phyloP scores from a whole-genome alignment of 2,888 invertebrate genomes.

The Troides oblongomaculatus region DNA sequence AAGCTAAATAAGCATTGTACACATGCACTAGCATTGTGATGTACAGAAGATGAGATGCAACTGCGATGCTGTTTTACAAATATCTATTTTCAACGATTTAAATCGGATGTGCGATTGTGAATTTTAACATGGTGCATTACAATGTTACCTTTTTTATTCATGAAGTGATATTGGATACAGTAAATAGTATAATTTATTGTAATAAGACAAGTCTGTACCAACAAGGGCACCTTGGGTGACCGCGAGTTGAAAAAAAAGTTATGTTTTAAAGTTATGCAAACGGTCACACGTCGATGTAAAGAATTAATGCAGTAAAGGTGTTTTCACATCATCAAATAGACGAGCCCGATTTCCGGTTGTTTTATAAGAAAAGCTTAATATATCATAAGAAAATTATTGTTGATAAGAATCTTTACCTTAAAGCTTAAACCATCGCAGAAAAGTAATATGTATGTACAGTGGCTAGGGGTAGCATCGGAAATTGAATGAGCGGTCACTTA shows the following conservation, averaged over 20 bases:
- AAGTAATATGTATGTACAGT: no score
- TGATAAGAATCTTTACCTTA: no score
- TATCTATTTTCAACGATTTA: not conserved
- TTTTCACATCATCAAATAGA: not conserved
- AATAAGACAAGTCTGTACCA: constrained; percentile 9
- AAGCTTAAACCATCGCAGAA: no score
- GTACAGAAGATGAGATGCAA: no score
- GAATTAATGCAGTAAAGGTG: not conserved
- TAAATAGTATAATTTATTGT: constrained; percentile 13
- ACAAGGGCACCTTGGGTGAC: constrained; percentile 21
- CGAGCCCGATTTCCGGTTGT: no score
- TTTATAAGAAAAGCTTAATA: not conserved
- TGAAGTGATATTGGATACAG: constrained; percentile 3
- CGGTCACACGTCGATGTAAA: constrained; percentile 1
- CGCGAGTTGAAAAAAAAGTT: not conserved
- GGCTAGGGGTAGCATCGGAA: no score
- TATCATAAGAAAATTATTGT: not conserved
- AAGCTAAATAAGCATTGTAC: no score
- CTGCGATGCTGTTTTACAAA: not conserved
- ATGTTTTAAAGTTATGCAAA: constrained; percentile 46
- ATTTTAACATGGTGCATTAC: not conserved
- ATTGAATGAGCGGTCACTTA: no score
- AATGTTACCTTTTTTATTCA: not conserved
- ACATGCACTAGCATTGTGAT: no score
- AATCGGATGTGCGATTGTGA: not conserved